A percentile compares a stretch with the other conserved stretches of the same genome.
Evolutionary conservation across 2,888 invertebrate genomes (phyloP).

Genomic region (Parascotia fuliginaria): DNA sequence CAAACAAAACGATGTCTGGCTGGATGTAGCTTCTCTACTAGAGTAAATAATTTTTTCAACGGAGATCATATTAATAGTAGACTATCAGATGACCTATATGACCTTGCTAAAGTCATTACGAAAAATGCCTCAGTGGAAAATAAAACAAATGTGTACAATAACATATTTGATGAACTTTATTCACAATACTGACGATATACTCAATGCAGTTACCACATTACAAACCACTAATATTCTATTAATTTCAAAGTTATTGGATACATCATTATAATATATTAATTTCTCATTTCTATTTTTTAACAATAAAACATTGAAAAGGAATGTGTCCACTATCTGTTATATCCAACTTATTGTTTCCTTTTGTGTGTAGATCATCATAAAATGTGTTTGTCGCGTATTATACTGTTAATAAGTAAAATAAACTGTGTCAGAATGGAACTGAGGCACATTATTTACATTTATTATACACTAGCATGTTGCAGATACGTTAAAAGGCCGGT

Average conservation of each 20-base stretch:
- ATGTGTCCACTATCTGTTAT: conserved; percentile 32
- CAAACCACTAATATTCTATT: conserved; percentile 49
- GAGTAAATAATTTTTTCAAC: too few relatives aligned
- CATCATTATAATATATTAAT: conserved; percentile 21
- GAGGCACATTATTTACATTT: conserved; percentile 33
- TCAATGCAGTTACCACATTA: conserved; percentile 45
- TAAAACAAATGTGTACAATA: conserved; percentile 22
- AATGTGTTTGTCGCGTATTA: conserved; percentile 17
- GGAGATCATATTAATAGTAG: too few relatives aligned
- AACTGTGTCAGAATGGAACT: conserved; percentile 19
- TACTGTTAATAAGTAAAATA: conserved; percentile 9
- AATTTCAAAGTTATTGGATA: conserved; percentile 33
- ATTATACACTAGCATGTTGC: conserved; percentile 25
- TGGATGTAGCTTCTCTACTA: too few relatives aligned
- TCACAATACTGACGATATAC: conserved; percentile 67
- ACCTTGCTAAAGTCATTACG: too few relatives aligned
- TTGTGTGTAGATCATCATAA: conserved; percentile 5
- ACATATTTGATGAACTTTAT: conserved; percentile 60
- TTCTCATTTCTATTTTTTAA: conserved; percentile 31
- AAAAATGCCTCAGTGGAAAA: background rate
- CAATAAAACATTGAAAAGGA: conserved; percentile 31
- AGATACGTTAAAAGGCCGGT: conserved; percentile 35
- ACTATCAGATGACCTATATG: too few relatives aligned
- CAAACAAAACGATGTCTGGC: too few relatives aligned
- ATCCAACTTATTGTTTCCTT: conserved; percentile 14